Evolutionary conservation across 1,140 invertebrate genomes (phyloP).

Genomic region (Argopecten irradians): DNA sequence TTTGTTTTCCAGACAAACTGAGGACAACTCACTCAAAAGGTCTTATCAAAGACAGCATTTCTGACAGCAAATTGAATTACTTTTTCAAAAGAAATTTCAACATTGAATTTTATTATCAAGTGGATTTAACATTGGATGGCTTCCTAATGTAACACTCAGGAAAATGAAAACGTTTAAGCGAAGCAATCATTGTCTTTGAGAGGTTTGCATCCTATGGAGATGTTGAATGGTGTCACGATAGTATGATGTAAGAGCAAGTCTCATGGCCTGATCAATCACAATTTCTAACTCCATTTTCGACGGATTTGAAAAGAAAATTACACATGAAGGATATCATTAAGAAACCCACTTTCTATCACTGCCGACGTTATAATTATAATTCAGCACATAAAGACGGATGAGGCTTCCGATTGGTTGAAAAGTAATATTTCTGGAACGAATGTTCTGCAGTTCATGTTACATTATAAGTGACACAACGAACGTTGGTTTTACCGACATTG

Average conservation of each 20-base stretch:
- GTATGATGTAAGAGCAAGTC: not conserved
- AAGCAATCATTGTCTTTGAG: not conserved
- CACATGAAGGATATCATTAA: not conserved
- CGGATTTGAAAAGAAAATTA: not conserved
- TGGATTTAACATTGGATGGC: not conserved
- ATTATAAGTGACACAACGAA: not conserved
- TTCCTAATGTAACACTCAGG: not conserved
- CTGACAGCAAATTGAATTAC: not conserved
- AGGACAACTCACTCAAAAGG: not conserved
- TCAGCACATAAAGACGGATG: not conserved
- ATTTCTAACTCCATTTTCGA: not conserved
- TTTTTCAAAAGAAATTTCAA: not conserved
- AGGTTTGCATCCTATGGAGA: not conserved
- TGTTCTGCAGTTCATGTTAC: not conserved
- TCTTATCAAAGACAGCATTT: not conserved
- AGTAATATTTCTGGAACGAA: not conserved
- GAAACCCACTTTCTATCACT: not conserved
- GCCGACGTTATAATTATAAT: constrained; percentile 4
- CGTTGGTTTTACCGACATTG: not conserved
- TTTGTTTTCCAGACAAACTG: not conserved
- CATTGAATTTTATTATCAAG: not conserved
- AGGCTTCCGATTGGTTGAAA: constrained; percentile 1
- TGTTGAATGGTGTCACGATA: not conserved
- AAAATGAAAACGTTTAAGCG: not conserved
- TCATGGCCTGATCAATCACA: not conserved